These are phyloP conservation scores for Sinosuthora webbiana DNA, from an alignment of 2,113 vertebrate species.

Conservation along the genomic window DNA sequence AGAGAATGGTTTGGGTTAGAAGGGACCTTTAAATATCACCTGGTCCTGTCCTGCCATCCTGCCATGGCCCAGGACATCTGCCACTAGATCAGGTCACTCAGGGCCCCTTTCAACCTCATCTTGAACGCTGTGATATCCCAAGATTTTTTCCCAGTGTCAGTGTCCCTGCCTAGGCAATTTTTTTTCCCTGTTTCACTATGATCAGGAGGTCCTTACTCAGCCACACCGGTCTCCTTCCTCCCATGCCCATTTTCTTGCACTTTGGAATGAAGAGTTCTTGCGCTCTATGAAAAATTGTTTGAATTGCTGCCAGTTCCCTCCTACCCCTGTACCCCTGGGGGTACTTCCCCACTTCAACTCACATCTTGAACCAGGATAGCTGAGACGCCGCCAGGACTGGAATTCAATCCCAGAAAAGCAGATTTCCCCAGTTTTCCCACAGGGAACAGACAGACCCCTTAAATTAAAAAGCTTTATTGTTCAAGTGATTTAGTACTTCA, in stretches of 20 bases:
- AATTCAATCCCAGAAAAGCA: neutral
- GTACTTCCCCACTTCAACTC: neutral
- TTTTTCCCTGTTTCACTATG: neutral
- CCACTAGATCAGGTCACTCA: neutral
- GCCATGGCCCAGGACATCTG: neutral
- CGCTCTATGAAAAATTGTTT: neutral
- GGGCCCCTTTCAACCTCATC: neutral
- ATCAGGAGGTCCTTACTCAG: neutral
- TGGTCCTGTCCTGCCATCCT: no score
- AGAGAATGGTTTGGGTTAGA: neutral
- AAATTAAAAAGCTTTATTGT: neutral
- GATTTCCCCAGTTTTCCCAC: neutral
- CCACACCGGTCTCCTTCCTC: neutral
- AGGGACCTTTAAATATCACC: neutral
- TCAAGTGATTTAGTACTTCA: neutral
- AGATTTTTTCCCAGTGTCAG: neutral
- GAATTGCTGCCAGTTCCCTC: neutral
- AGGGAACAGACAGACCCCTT: neutral
- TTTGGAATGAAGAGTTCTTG: neutral
- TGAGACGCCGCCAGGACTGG: neutral
- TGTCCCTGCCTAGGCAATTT: no score
- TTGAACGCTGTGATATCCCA: neutral
- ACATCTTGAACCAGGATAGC: neutral
- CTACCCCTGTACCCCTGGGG: neutral
- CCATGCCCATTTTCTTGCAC: rapidly evolving